phyloP scores from a whole-genome alignment of 92 coral and sea anemone genomes.

The Chrysogorgia sp. region DNA sequence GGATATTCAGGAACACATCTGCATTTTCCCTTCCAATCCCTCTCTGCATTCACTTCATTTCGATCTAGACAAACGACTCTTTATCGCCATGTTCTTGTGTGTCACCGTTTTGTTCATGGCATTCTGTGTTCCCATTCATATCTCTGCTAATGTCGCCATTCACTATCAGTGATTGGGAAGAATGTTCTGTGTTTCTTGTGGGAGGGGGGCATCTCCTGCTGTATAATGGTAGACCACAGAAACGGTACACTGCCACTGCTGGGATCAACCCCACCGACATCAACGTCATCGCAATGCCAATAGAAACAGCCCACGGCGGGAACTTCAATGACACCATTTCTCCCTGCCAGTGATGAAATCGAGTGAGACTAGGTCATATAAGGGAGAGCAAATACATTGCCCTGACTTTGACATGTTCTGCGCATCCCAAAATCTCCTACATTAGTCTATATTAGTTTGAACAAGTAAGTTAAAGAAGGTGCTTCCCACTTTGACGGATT shows the following conservation, averaged over 20 bases:
- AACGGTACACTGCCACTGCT: conserved; percentile 70
- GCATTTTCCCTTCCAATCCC: too few relatives aligned
- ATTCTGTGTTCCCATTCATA: not conserved
- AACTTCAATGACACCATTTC: conserved; percentile 68
- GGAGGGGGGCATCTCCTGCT: conserved; percentile 43
- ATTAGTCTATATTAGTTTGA: too few relatives aligned
- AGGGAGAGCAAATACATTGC: too few relatives aligned
- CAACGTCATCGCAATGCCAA: conserved; percentile 69
- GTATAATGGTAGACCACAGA: conserved; percentile 59
- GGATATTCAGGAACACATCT: too few relatives aligned
- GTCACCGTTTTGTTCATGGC: conserved; percentile 5
- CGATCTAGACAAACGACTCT: conserved; percentile 1
- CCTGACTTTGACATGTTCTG: too few relatives aligned
- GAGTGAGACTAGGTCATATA: not conserved
- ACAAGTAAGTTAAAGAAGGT: too few relatives aligned
- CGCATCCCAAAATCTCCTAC: too few relatives aligned
- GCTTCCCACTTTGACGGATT: too few relatives aligned
- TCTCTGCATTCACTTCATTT: too few relatives aligned
- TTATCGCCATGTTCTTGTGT: not conserved
- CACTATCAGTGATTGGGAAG: conserved; percentile 11
- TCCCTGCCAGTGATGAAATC: conserved; percentile 53
- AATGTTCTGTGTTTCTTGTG: not conserved
- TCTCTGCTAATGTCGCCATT: not conserved
- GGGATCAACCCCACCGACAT: conserved; percentile 78
- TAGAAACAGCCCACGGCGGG: conserved; percentile 84